Base-by-base conservation (phyloP, 2,888 invertebrate species). In the Anoncus sp. region DNA sequence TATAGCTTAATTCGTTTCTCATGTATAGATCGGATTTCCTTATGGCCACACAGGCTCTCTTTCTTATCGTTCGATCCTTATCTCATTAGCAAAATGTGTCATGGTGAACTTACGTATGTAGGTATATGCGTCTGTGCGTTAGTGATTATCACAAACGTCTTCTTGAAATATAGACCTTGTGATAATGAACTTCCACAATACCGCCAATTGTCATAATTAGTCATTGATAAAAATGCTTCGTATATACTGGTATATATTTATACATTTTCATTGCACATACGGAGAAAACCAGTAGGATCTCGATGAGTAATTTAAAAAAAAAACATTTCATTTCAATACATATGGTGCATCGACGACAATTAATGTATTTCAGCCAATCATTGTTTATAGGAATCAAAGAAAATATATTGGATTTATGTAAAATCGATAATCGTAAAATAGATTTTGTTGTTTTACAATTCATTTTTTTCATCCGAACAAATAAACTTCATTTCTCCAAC, bases 21-120 rank as follows among this genome's bases (percentile, higher is more conserved):
- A 18, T 55, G 35, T 49, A 24, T 47, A 1, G n/a, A 12, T 71
- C 20, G 16, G 35, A 51, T 70, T 70, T 51, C 49, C 27, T 71
- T 16, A 24, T n/a, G 20, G 24, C 49, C 45, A 20, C 45, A 57
- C n/a, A 22, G 47, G 24, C 60, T 5, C 12, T 57, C 57, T 51
- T 12, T 57, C 55, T 5, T 18, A 57, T 57, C 57, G 35, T 57
- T 57, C 45, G 45, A 45, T 45, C 14, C 31, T n/a, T 67, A 5
- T 43, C n/a, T 20, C 55, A 55, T 43, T 31, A 55, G 18, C 20
- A 20, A 43, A 27, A 45, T 35, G n/a, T 31, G 38, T 57, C 18
- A 55, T 22, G 38, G 31, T 18, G 12, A 10, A 31, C 22, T 2
- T 38, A 20, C 57, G 18, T 38, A 5, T 65, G 51, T 22, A n/a